Conservation (phyloP, 2,113 vertebrate species). For the Casuarius casuarius region DNA sequence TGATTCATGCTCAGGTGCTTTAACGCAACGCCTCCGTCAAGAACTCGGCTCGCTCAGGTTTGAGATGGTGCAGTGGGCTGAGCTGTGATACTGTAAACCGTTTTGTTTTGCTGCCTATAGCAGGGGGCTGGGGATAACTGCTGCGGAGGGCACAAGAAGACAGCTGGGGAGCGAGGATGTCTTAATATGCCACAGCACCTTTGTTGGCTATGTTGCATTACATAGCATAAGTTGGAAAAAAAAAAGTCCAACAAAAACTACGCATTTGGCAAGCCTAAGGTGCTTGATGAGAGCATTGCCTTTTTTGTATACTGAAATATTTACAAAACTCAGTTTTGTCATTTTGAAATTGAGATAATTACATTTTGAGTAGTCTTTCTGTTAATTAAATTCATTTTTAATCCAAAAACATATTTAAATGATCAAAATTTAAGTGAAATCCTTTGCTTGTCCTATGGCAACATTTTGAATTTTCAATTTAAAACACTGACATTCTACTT, state of each 20-base stretch:
- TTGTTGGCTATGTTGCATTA: neutral
- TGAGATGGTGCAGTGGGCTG: neutral
- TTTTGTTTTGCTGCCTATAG: neutral
- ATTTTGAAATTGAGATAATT: neutral
- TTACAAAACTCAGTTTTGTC: neutral
- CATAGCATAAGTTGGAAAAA: neutral
- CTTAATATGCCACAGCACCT: accelerated
- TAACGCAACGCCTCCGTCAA: neutral
- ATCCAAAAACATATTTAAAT: neutral
- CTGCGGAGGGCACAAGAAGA: neutral
- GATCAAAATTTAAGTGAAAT: neutral
- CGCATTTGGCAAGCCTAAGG: neutral
- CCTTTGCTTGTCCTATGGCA: neutral
- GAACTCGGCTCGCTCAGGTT: neutral
- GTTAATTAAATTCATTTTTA: neutral
- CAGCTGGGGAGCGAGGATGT: neutral
- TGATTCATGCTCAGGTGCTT: neutral
- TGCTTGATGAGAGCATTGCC: neutral
- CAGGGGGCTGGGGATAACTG: neutral
- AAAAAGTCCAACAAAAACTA: neutral
- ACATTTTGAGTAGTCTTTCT: neutral
- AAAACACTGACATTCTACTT: neutral
- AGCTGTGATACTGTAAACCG: neutral
- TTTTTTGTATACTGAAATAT: neutral
- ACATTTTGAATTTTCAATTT: neutral